These are phyloP conservation scores for Ancistrus triradiatus DNA, from an alignment of 2,113 vertebrate genomes.

Conservation along the genomic window DNA sequence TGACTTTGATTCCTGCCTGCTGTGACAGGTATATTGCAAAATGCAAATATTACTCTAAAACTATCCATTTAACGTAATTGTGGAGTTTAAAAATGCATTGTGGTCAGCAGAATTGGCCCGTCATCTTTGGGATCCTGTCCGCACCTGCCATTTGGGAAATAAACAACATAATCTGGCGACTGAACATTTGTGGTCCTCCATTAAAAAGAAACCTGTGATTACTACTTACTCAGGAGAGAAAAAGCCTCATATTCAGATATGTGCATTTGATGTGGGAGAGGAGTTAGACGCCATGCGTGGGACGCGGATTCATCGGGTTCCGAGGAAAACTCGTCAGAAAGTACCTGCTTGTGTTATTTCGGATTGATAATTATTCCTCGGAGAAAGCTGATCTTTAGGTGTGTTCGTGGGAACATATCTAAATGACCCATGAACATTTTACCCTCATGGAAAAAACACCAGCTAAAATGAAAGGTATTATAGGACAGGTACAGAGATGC, in stretches of 20 bases:
- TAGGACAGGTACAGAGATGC: too few species aligned
- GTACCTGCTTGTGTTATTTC: conserved; percentile 37
- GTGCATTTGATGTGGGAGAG: conserved; percentile 73
- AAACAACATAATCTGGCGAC: conserved; percentile 67
- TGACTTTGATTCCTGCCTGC: conserved; percentile 69
- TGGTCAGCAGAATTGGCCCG: conserved; percentile 51
- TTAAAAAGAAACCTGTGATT: conserved; percentile 72
- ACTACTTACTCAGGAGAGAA: conserved; percentile 63
- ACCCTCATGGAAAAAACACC: not conserved
- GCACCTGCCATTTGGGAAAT: conserved; percentile 70
- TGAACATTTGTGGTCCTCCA: conserved; percentile 70
- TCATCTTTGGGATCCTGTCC: conserved; percentile 67
- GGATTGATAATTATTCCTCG: conserved; percentile 30
- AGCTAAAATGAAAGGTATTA: conserved; percentile 6
- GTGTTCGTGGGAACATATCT: too few species aligned
- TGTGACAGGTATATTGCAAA: conserved; percentile 67
- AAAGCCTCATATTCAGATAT: conserved; percentile 62
- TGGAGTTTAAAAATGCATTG: conserved; percentile 73
- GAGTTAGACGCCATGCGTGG: too few species aligned
- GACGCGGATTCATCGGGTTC: too few species aligned
- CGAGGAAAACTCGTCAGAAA: too few species aligned
- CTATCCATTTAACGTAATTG: conserved; percentile 72
- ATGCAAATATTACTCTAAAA: conserved; percentile 71
- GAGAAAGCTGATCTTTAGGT: too few species aligned
- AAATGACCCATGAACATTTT: too few species aligned